phyloP scores from a whole-genome alignment of 1,140 invertebrate species.

The Cecropterus lyciades region DNA sequence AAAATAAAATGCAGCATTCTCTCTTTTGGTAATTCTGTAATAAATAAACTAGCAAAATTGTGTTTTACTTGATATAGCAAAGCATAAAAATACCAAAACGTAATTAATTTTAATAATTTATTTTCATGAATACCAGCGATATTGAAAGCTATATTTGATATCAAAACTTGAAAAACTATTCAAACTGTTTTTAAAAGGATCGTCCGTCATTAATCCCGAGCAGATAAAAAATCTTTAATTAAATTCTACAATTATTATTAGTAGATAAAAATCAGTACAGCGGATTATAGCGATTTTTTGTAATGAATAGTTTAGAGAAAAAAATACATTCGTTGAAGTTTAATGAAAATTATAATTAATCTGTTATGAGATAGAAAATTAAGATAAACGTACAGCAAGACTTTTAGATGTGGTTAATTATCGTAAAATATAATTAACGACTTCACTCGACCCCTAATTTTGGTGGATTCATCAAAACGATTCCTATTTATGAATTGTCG shows the following conservation, averaged over 20 bases:
- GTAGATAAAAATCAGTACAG: not conserved
- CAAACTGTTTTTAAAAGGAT: conserved; percentile 1
- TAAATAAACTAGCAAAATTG: too few relatives aligned
- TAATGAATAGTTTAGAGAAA: too few relatives aligned
- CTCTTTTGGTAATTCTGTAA: too few relatives aligned
- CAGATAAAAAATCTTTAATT: conserved; percentile 4
- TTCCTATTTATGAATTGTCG: conserved; percentile 44
- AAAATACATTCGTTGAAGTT: too few relatives aligned
- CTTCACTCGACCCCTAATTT: conserved; percentile 8
- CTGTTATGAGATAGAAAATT: too few relatives aligned
- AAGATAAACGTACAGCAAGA: too few relatives aligned
- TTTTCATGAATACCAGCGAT: not conserved
- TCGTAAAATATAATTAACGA: conserved; percentile 20
- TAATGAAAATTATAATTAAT: too few relatives aligned
- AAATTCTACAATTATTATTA: not conserved
- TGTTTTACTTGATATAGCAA: not conserved
- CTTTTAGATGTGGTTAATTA: not conserved
- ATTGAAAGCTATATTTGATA: conserved; percentile 1
- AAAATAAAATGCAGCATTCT: too few relatives aligned
- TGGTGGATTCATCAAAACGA: conserved; percentile 36
- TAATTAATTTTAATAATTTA: not conserved
- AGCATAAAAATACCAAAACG: not conserved
- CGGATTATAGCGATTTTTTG: too few relatives aligned
- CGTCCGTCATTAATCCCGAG: not conserved
- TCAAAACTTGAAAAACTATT: conserved; percentile 4